Evolutionary conservation across 2,888 invertebrate genomes (phyloP).

Genomic region (Hydrotaea cyrtoneurina): DNA sequence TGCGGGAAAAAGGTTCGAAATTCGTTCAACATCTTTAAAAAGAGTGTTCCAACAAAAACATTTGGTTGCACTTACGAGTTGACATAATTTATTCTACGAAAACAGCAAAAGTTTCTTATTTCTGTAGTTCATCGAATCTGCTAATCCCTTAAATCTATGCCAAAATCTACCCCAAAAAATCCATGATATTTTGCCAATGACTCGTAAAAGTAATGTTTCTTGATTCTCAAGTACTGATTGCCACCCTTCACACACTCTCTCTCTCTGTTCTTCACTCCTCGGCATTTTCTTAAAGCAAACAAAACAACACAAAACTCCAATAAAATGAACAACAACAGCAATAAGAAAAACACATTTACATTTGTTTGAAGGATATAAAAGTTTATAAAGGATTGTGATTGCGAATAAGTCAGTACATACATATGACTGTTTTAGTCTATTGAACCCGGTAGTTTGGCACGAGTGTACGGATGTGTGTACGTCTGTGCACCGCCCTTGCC

Average conservation of each 20-base stretch:
- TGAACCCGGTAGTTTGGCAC: conserved; percentile 52
- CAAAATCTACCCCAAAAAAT: conserved; percentile 24
- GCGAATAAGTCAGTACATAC: background rate
- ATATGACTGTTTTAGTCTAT: conserved; percentile 25
- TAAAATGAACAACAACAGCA: background rate
- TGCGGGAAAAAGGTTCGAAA: no score
- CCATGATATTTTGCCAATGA: conserved; percentile 1
- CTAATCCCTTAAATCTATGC: conserved; percentile 35
- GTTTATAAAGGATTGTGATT: conserved; percentile 29
- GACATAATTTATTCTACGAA: background rate
- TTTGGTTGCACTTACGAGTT: no score
- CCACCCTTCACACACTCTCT: background rate
- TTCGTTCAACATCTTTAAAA: no score
- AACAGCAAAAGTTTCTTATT: background rate
- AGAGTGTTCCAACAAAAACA: background rate
- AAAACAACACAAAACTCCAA: no score
- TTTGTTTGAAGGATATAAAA: conserved; percentile 19
- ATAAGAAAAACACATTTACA: background rate
- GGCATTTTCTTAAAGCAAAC: conserved; percentile 13
- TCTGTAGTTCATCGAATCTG: background rate
- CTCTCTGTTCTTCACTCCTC: background rate
- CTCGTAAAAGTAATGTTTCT: conserved; percentile 21
- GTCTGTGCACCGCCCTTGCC: background rate
- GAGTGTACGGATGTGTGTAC: background rate
- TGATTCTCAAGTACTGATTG: background rate